These are phyloP conservation scores for Cacatua alba DNA, from an alignment of 2,113 vertebrate genomes.

Conservation along the genomic window DNA sequence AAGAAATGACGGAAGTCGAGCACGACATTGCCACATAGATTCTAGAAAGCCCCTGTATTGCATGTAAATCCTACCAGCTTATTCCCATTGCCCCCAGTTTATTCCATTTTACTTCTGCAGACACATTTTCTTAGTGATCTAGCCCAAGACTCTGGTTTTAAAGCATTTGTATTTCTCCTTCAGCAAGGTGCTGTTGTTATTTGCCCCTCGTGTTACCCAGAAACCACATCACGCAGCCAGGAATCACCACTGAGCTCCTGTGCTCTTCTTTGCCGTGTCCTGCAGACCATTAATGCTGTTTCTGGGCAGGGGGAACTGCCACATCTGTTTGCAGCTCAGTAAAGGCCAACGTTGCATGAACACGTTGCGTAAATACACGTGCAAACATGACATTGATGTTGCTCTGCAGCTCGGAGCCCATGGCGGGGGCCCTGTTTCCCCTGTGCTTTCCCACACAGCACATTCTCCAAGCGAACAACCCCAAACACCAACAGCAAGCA, in stretches of 20 bases:
- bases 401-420: background rate
- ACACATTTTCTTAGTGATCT: accelerated
- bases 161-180: background rate
- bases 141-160: background rate
- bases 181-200: too few species aligned
- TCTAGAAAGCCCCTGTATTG: background rate
- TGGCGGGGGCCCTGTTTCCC: accelerated
- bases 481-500: background rate
- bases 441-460: accelerated
- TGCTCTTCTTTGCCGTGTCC: background rate
- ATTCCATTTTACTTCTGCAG: background rate
- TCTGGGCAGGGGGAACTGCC: background rate
- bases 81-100: background rate
- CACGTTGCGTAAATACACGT: accelerated
- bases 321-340: background rate
- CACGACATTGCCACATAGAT: background rate
- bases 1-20: background rate
- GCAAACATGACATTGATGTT: background rate
- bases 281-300: accelerated
- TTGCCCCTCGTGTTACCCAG: background rate
- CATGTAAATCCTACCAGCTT: background rate
- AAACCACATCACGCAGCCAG: background rate
- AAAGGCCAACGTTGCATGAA: background rate
- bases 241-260: accelerated
- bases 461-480: background rate